Evolutionary conservation across 2,888 invertebrate genomes (phyloP).

Genomic region (Synergus gifuensis): DNA sequence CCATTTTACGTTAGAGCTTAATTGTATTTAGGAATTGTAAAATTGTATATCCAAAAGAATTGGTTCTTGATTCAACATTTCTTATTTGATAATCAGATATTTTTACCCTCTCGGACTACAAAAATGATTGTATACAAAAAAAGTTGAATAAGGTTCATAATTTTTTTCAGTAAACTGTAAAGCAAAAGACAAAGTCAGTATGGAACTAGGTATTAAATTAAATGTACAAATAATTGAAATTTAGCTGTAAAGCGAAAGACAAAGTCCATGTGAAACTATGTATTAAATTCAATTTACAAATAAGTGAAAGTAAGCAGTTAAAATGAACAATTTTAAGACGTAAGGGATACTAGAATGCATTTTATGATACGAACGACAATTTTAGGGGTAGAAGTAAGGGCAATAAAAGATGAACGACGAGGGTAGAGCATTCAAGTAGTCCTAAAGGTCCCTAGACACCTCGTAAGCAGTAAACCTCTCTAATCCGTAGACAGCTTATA

Average conservation of each 20-base stretch:
- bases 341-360: not conserved
- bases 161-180: no score
- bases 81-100: not conserved
- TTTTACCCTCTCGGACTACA: no score
- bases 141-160: no score
- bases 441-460: constrained; percentile 35
- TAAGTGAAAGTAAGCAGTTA: not conserved
- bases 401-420: constrained; percentile 21
- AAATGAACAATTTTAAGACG: not conserved
- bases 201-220: no score
- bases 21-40: not conserved
- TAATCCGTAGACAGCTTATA: constrained; percentile 40
- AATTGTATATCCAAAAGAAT: not conserved
- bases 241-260: not conserved
- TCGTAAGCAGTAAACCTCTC: constrained; percentile 39
- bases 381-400: not conserved
- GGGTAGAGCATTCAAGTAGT: constrained; percentile 4
- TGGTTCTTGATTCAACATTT: no score
- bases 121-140: no score
- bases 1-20: not conserved
- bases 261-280: not conserved
- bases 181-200: no score
- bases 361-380: not conserved
- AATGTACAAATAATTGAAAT: no score
- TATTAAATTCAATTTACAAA: not conserved